These are phyloP conservation scores for Drosophila buzzatii DNA, from an alignment of 2,888 invertebrate genomes.

Conservation along the genomic window DNA sequence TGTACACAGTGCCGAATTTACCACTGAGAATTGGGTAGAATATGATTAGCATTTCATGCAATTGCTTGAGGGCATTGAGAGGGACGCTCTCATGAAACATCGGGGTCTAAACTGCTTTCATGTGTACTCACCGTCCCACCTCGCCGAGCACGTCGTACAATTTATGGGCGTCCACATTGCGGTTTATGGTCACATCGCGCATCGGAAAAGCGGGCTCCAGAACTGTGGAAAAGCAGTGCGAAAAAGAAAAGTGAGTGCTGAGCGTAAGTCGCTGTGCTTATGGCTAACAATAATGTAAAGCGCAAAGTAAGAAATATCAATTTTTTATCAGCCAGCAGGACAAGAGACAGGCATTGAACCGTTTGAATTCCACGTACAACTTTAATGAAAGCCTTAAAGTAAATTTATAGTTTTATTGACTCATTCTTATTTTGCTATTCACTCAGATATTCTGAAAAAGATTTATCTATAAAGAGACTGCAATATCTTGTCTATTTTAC, in stretches of 20 bases:
- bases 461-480: not conserved
- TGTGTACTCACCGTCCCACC: slow-evolving; percentile 93
- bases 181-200: slow-evolving; percentile 93
- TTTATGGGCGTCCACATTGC: slow-evolving; percentile 94
- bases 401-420: not conserved
- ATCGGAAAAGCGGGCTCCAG: slow-evolving; percentile 95
- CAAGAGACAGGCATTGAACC: not conserved
- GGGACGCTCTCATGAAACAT: not conserved
- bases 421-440: not conserved
- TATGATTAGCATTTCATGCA: slow-evolving; percentile 62
- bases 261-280: not conserved
- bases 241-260: slow-evolving; percentile 10
- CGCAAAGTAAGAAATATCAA: slow-evolving; percentile 6
- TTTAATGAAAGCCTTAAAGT: not conserved
- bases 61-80: not conserved
- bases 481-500: not conserved
- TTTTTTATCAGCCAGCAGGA: not conserved
- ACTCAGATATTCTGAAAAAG: too few relatives aligned
- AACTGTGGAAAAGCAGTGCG: slow-evolving; percentile 87
- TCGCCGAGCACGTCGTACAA: slow-evolving; percentile 94
- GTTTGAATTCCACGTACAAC: not conserved
- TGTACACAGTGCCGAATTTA: slow-evolving; percentile 98
- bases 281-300: not conserved
- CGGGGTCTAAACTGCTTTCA: not conserved
- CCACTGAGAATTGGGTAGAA: slow-evolving; percentile 88